Percentiles rank a stretch among this genome's conserved stretches.
Evolutionary conservation across 2,888 invertebrate species (phyloP).

Genomic region (Nephrotoma flavescens): DNA sequence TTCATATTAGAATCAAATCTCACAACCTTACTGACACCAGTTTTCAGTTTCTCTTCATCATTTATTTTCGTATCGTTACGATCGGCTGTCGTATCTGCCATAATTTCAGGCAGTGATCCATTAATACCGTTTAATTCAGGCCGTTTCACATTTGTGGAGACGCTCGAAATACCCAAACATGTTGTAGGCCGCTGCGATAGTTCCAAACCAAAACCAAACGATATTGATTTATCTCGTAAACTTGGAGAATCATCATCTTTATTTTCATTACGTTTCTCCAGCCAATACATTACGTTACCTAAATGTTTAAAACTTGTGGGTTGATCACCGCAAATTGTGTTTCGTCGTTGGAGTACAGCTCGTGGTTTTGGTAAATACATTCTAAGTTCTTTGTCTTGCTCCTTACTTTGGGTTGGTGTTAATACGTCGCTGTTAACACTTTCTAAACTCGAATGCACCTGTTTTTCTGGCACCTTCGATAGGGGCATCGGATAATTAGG

Average conservation of each 20-base stretch:
- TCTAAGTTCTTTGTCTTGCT: constrained; percentile 31
- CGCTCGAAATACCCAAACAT: constrained; percentile 35
- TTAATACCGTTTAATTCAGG: constrained; percentile 13
- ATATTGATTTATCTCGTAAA: constrained; percentile 60
- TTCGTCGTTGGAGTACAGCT: constrained; percentile 60
- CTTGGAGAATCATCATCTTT: constrained; percentile 37
- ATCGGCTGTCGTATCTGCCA: constrained; percentile 10
- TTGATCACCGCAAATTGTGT: constrained; percentile 78
- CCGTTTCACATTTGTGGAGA: constrained; percentile 15
- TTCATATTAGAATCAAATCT: constrained; percentile 30
- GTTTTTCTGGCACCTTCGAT: constrained; percentile 20
- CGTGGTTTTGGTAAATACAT: constrained; percentile 64
- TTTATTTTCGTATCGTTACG: not conserved
- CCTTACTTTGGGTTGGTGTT: constrained; percentile 31
- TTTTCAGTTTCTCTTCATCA: constrained; percentile 22
- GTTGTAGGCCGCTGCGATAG: constrained; percentile 53
- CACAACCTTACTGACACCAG: constrained; percentile 32
- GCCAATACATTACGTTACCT: constrained; percentile 47
- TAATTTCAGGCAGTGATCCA: constrained; percentile 13
- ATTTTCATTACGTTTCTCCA: constrained; percentile 46
- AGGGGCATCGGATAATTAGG: constrained; percentile 42
- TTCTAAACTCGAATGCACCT: constrained; percentile 28
- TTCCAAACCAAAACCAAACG: constrained; percentile 61
- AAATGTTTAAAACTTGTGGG: constrained; percentile 31
- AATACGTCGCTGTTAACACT: constrained; percentile 41